Evolutionary conservation across 2,113 vertebrate genomes (phyloP).

Genomic region (rabbit (Oryctolagus cuniculus)): mOryCun1.1 NC_091453.1:38691001-38691500

Average conservation of each 20-base stretch:
- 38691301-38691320: neutral
- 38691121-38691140: constrained; percentile 52
- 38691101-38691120: constrained; percentile 69
- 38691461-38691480: constrained; percentile 34
- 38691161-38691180: neutral
- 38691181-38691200: neutral
- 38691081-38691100: constrained; percentile 40
- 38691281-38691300: neutral
- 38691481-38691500: constrained; percentile 21
- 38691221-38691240: neutral
- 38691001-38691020: constrained; percentile 34
- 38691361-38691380: constrained; percentile 55
- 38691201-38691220: constrained; percentile 28
- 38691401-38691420: constrained; percentile 65
- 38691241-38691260: neutral
- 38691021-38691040: constrained; percentile 48
- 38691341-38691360: constrained; percentile 50
- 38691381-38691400: constrained; percentile 51
- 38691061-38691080: neutral
- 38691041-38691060: constrained; percentile 42
- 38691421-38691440: constrained; percentile 44
- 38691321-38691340: constrained; percentile 19
- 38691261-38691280: constrained; percentile 32
- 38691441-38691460: constrained; percentile 62
- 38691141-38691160: constrained; percentile 58